Base-by-base conservation (phyloP, 92 coral and sea anemone species). In the Zoanthus gigantus region DNA sequence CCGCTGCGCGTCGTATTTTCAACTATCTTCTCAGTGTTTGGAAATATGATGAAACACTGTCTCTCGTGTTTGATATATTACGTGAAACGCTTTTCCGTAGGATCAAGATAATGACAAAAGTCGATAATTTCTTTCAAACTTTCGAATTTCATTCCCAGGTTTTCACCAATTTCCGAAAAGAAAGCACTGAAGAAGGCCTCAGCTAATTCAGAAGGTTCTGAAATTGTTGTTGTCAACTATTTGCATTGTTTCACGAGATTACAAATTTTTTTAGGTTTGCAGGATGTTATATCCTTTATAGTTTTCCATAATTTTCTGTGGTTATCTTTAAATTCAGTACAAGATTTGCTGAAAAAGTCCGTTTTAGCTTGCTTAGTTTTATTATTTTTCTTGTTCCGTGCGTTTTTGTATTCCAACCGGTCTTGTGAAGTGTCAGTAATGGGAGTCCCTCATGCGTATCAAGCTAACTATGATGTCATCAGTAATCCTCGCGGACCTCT, bases 231-330 rank as follows among this genome's bases (percentile, higher is more conserved):
- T 69, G 14, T 69, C 30, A 1, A 69, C 23, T 69, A 11, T 69
- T 45, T 28, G 31, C 23, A 23, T 7, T 34, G 18, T n/a, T 50
- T 77, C 34, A 78, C 69, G 0, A 30, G 67, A 78, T 56, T 54
- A 16, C 23, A 23, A 23, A 23, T 23, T 23, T 61, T 23, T 16
- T 78, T 78, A 15, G 46, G 23, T 28, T 53, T 78, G 23, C 83
- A 7, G 45, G 83, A 78, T 11, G 10, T 56, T 78, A 61, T 61
- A 53, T 78, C 83, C n/a, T 78, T 78, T 0, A 85, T 85, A 52
- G 77, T 67, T 37, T 67, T 45, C 78, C 87, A 83, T 12, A 67
- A 34, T 83, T 83, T 57, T 9, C 63, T 48, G 13, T 52, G 79
- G 61, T 71, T 71, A 29, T 57, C 77, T 73, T 60, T 13, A 53